Evolutionary conservation across 2,113 vertebrate species (phyloP).

Genomic region (Rhynchomys soricoides): DNA sequence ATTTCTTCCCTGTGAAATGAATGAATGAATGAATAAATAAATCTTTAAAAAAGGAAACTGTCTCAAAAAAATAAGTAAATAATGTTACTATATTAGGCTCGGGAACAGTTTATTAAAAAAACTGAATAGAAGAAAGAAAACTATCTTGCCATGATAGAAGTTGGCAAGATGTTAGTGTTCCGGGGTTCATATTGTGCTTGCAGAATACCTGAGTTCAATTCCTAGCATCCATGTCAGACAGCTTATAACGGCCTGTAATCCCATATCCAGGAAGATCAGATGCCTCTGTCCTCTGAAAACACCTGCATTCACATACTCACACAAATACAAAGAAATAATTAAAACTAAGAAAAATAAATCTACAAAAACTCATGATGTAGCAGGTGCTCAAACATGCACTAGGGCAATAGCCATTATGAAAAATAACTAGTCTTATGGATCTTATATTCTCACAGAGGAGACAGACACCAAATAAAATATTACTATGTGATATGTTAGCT

Average conservation of each 20-base stretch:
- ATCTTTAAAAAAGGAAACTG: too few species aligned
- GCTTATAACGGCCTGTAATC: not conserved
- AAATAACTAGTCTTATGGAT: not conserved
- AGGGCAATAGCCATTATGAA: not conserved
- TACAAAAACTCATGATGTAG: not conserved
- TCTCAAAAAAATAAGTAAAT: too few species aligned
- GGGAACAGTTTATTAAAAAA: not conserved
- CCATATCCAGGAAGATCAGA: not conserved
- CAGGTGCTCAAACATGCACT: not conserved
- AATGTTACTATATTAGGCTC: not conserved
- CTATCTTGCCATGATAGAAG: not conserved
- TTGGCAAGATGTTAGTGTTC: not conserved
- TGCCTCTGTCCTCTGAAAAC: not conserved
- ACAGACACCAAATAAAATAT: constrained; percentile 24
- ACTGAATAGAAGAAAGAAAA: too few species aligned
- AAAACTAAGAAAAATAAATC: not conserved
- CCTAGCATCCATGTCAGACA: not conserved
- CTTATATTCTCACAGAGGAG: not conserved
- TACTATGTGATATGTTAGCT: not conserved
- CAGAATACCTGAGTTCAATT: not conserved
- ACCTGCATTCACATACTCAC: not conserved
- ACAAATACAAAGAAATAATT: not conserved
- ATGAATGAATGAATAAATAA: too few species aligned
- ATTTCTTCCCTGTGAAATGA: too few species aligned
- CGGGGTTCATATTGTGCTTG: not conserved